These are phyloP conservation scores for Fulmarus glacialis DNA, from an alignment of 2,113 vertebrate genomes.

Conservation along the genomic window DNA sequence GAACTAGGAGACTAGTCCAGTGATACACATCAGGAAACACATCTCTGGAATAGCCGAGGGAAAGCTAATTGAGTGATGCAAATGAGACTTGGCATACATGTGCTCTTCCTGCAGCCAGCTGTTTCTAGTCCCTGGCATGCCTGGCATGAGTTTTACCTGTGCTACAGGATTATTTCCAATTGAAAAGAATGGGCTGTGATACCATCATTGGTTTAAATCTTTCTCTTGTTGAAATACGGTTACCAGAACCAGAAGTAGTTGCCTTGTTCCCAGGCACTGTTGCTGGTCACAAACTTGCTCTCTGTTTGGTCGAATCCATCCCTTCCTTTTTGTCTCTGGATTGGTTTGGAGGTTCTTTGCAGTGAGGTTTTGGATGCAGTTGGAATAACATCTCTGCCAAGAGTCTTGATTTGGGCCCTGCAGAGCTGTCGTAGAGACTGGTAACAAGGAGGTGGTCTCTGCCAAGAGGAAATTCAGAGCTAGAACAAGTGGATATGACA, in stretches of 20 bases:
- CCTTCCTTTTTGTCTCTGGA: not conserved
- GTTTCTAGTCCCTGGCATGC: not conserved
- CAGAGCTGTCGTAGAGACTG: not conserved
- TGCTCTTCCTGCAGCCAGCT: conserved; percentile 21
- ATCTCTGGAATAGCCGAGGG: not conserved
- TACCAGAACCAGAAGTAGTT: not conserved
- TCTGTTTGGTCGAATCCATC: not conserved
- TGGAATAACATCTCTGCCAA: not conserved
- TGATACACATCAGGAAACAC: not conserved
- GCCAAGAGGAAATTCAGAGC: not conserved
- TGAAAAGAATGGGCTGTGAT: not conserved
- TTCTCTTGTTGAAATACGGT: not conserved
- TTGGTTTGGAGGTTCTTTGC: not conserved
- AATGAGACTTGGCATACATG: conserved; percentile 32
- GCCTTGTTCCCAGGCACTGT: not conserved
- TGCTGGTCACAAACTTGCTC: not conserved
- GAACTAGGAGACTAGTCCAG: not conserved
- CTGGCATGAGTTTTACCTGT: conserved; percentile 10
- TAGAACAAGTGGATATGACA: not conserved
- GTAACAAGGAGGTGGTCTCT: not conserved
- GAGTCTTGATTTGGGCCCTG: not conserved
- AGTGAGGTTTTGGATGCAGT: not conserved
- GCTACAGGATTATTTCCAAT: not conserved
- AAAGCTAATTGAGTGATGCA: conserved; percentile 36
- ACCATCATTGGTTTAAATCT: not conserved